Evolutionary conservation across 2,888 invertebrate species (phyloP), one percentile per base, ranked within the genome.

Genomic region (Campaea margaritaria): DNA sequence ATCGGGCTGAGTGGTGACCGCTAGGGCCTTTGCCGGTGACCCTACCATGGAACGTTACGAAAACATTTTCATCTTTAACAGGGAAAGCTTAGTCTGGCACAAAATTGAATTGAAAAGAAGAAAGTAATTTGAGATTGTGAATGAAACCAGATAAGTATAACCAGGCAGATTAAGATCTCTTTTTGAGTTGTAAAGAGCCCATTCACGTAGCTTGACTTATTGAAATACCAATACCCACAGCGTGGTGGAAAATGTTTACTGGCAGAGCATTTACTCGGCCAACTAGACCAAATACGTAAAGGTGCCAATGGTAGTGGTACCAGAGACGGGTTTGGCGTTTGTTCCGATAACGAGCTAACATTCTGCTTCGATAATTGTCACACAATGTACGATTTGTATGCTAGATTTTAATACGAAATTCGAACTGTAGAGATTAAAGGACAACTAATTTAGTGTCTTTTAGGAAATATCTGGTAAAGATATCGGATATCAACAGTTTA

Each of bases 1-100:
- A 83, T 82, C 81, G 76, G 79, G 79, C 76, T 85, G 85, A 85
- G 85, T 85, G 82, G 84, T 85, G 82, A 83, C 81, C 83, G 79
- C 80, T 81, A 75, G 74, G 71, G 73, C 74, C 76, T 73, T 76
- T 76, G 78, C 68, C 62, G 64, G 64, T 47, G 64, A 52, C 47
- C 58, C 60, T 79, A 76, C 73, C 59, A 74, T 62, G 65, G 69
- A 64, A 58, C 14, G 46, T 21, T 59, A 54, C 67, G 65, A 58
- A 55, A 49, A 64, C 50, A 49, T 67, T 68, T 67, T 65, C 11
- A 9, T n/a, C 13, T 12, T 15, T 7, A 36, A 28, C 28, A 0
- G 31, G 2, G 31, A 31, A 31, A 31, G 9, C 31, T 3, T 7
- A 27, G 7, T 7, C 9, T 9, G 7, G 31, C 21, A 21, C 21